Evolutionary conservation across 2,888 invertebrate genomes (phyloP), one percentile per base, ranked within the genome.

Genomic region (Adelognathus sp.): DNA sequence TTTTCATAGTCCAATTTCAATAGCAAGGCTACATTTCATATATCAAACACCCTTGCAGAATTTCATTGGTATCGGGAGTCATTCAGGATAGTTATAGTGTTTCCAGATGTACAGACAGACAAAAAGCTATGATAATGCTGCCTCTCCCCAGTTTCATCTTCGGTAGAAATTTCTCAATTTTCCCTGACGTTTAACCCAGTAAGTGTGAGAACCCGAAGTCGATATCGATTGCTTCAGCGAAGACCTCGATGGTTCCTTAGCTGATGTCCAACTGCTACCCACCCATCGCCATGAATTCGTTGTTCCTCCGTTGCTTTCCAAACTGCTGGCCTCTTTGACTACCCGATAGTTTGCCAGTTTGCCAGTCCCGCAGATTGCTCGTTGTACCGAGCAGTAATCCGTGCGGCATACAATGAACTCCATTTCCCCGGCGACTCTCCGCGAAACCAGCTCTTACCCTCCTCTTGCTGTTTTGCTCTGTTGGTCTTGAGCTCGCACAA

Each of bases 371-470:
- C 79, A 83, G 84, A 86, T 87, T 85, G 83, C 80, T 81, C n/a
- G 79, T 82, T 82, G 82, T 79, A 82, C 77, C 75, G 72, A 66
- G 77, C 81, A 80, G 83, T 85, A 86, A 87, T 86, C 84, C 81
- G 82, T n/a, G 72, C 70, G 73, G n/a, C 85, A 82, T 81, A 85
- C 84, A 86, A 85, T 84, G 83, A 86, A 86, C 84, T 86, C 72
- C 79, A 81, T 83, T 81, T 76, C 78, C 79, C 60, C n/a, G n/a
- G n/a, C n/a, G n/a, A n/a, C 56, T 73, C 56, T 67, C 70, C 70
- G 54, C 52, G n/a, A n/a, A 64, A 63, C 80, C 41, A 58, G 29
- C 52, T 31, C 63, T 54, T 52, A 41, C n/a, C 52, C 21, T 24
- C 33, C 60, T 24, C 33, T 27, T 63, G 33, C 41, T 31, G 29